Evolutionary conservation across 2,888 invertebrate species (phyloP).

Genomic region (Crepidodera aurea): DNA sequence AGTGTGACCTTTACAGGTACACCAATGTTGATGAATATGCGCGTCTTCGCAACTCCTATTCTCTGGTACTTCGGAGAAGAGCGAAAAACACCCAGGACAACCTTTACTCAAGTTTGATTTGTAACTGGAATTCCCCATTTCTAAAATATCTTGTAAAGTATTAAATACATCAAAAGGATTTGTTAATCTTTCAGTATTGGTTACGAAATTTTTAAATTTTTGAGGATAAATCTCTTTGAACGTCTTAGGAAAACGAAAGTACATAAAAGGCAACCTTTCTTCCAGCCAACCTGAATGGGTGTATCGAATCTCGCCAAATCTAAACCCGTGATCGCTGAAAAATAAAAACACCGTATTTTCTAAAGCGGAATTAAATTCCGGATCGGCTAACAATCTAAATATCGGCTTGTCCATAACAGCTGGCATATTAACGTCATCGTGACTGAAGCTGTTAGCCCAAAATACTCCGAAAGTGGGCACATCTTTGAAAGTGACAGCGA

Average conservation of each 20-base stretch:
- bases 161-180: conserved; percentile 81
- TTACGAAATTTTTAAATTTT: conserved; percentile 66
- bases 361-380: conserved; percentile 11
- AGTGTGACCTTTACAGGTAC: conserved; percentile 72
- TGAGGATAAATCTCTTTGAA: conserved; percentile 66
- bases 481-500: conserved; percentile 62
- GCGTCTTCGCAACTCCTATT: conserved; percentile 75
- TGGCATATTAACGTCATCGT: conserved; percentile 73
- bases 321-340: conserved; percentile 82
- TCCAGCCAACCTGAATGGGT: conserved; percentile 81
- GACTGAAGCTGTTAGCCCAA: conserved; percentile 83
- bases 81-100: conserved; percentile 72
- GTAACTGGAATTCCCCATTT: conserved; percentile 61
- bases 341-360: conserved; percentile 56
- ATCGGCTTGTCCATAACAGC: conserved; percentile 78
- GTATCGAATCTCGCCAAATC: conserved; percentile 76
- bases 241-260: conserved; percentile 71
- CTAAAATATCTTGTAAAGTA: conserved; percentile 73
- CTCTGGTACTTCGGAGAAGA: conserved; percentile 68
- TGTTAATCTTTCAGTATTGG: conserved; percentile 73
- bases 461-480: conserved; percentile 78
- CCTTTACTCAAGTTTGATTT: conserved; percentile 57
- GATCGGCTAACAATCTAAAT: conserved; percentile 77
- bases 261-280: conserved; percentile 80
- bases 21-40: conserved; percentile 76